A percentile compares a stretch with the other conserved stretches of the same genome.
Evolutionary conservation across 1,140 invertebrate species (phyloP).

Genomic region (Venustaconcha ellipsiformis): DNA sequence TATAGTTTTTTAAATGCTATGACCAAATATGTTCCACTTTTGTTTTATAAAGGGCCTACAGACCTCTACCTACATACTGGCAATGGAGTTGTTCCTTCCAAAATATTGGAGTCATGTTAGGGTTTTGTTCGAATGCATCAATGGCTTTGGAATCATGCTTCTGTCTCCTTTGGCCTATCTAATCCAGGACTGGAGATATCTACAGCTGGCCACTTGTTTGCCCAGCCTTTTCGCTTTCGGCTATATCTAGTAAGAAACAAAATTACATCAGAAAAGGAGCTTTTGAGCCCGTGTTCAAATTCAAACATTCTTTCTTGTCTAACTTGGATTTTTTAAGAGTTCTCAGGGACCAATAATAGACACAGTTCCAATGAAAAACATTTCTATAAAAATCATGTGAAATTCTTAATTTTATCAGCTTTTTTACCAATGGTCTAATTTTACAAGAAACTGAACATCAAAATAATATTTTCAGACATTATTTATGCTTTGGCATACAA

Average conservation of each 20-base stretch:
- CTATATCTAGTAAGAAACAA: slow-evolving; percentile 52
- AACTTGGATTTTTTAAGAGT: too few relatives aligned
- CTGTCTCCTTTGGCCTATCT: slow-evolving; percentile 66
- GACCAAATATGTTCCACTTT: not conserved
- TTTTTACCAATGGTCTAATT: too few relatives aligned
- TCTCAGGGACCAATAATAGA: too few relatives aligned
- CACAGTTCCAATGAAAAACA: too few relatives aligned
- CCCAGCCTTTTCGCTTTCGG: slow-evolving; percentile 45
- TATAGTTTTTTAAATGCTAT: too few relatives aligned
- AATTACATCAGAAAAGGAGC: not conserved
- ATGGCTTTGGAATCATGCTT: slow-evolving; percentile 64
- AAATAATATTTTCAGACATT: too few relatives aligned
- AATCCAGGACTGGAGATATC: slow-evolving; percentile 66
- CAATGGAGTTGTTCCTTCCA: slow-evolving; percentile 68
- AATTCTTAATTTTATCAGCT: too few relatives aligned
- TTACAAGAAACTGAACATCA: too few relatives aligned
- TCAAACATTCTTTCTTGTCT: too few relatives aligned
- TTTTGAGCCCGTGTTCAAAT: not conserved
- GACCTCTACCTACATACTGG: slow-evolving; percentile 53
- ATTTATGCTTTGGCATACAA: too few relatives aligned
- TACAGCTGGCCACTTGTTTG: slow-evolving; percentile 65
- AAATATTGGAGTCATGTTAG: slow-evolving; percentile 67
- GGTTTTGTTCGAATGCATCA: slow-evolving; percentile 68
- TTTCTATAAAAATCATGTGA: too few relatives aligned
- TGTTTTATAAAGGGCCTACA: slow-evolving; percentile 51